Evolutionary conservation across 2,113 vertebrate genomes (phyloP).

Genomic region (Cygnus buccinator): DNA sequence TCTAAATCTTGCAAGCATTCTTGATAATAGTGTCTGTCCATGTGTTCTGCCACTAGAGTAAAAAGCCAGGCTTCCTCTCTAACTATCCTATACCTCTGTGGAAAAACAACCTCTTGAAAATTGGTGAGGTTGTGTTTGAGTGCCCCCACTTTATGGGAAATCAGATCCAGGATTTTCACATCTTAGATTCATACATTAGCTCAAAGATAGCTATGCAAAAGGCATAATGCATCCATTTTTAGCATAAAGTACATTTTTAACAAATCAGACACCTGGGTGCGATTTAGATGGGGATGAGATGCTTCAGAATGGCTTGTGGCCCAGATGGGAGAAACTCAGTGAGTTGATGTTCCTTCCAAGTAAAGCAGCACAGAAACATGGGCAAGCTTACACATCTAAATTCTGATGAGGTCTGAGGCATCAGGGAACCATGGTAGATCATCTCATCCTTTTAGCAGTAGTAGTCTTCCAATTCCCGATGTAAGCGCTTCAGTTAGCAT

Average conservation of each 20-base stretch:
- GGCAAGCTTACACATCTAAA: not conserved
- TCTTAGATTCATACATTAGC: not conserved
- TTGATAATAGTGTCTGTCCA: not conserved
- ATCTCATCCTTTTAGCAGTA: not conserved
- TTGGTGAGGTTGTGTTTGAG: not conserved
- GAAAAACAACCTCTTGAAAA: not conserved
- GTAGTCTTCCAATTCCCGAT: not conserved
- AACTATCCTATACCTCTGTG: not conserved
- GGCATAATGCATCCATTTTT: not conserved
- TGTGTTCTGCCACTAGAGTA: not conserved
- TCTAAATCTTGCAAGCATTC: not conserved
- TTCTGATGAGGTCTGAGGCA: not conserved
- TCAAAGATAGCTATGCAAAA: not conserved
- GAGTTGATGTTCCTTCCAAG: not conserved
- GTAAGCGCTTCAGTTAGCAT: not conserved
- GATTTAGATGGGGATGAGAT: not conserved
- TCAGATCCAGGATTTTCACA: not conserved
- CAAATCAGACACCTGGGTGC: not conserved
- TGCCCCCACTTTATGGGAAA: not conserved
- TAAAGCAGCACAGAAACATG: not conserved
- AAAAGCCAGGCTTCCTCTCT: not conserved
- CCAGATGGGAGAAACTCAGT: not conserved
- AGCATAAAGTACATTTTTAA: not conserved
- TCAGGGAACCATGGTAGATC: not conserved
- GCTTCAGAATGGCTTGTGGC: not conserved